Percentiles rank a stretch among this genome's conserved stretches.
phyloP scores from a whole-genome alignment of 2,888 invertebrate species.

The Pteria penguin region DNA sequence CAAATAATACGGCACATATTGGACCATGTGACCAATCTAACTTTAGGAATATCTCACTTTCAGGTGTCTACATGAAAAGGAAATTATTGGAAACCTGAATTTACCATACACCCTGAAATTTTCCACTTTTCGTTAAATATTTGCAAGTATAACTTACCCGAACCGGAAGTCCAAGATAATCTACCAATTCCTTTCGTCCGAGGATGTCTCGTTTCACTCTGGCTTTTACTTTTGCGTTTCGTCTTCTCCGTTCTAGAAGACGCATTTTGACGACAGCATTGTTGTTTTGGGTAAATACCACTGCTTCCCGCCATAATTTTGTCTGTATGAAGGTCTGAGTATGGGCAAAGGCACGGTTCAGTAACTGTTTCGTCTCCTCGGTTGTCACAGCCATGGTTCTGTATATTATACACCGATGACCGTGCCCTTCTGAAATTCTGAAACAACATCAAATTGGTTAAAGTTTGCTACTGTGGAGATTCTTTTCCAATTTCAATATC shows the following conservation, averaged over 20 bases:
- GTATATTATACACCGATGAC: too few relatives aligned
- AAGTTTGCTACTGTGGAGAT: too few relatives aligned
- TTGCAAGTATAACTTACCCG: slow-evolving; percentile 18
- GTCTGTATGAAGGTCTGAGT: slow-evolving; percentile 11
- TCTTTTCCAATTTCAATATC: too few relatives aligned
- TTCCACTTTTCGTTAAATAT: too few relatives aligned
- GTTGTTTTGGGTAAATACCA: slow-evolving; percentile 16
- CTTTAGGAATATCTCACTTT: too few relatives aligned
- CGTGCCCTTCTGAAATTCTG: too few relatives aligned
- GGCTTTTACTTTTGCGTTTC: slow-evolving; percentile 16
- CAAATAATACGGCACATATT: too few relatives aligned
- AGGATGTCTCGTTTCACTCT: slow-evolving; percentile 16
- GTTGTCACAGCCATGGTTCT: not conserved
- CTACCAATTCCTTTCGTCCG: slow-evolving; percentile 11
- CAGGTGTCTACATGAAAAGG: too few relatives aligned
- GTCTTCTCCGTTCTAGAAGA: slow-evolving; percentile 18
- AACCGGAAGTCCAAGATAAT: slow-evolving; percentile 14
- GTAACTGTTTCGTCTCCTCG: not conserved
- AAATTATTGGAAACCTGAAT: too few relatives aligned
- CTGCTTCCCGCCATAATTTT: slow-evolving; percentile 28
- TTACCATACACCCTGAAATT: too few relatives aligned
- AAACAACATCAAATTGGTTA: too few relatives aligned
- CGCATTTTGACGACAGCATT: slow-evolving; percentile 22
- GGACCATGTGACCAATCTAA: too few relatives aligned
- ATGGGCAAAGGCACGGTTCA: slow-evolving; percentile 2